Evolutionary conservation across 2,797 vertebrate genomes (phyloP), one percentile per base, ranked within the genome.

Genomic region (Pantherophis vulpinus): DNA sequence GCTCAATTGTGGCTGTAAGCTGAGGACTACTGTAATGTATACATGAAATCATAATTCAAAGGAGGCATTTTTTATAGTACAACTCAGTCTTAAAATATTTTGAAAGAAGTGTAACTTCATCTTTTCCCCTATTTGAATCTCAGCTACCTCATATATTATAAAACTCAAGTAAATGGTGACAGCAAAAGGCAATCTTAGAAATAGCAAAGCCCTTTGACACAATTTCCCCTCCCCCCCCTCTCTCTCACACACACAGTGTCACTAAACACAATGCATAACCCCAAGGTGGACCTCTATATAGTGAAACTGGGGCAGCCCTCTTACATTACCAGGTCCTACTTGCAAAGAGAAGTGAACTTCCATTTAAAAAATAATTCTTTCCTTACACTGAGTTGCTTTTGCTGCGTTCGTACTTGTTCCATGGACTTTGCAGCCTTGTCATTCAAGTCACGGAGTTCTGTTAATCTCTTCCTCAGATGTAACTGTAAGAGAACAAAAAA

Each of bases 371-470:
- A 56, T 0, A 51, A 25, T 2, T 61, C 2, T 20, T 32, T 86
- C 7, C 97, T 97, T 96, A 99, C 99, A 98, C 96, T 97, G 4
- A 97, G 56, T 12, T 97, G 97, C 92, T 13, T 95, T 93, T 98
- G 98, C 25, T 96, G 96, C 25, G 91, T 92, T 89, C 70, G 97
- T 96, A 99, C 98, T 0, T 98, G 96, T 16, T 74, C 97, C 87
- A 98, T 60, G 0, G 98, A 96, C 1, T 0, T 95, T 2, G 95
- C 55, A 3, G 98, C 98, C 86, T 97, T 98, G 0, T 93, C 96
- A 23, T 98, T 97, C 94, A 99, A 98, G 37, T 92, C 95, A 1
- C 98, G 97, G 95, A 99, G 96, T 55, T 98, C 10, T 12, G 2
- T 1, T 87, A 99, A 91, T n/a, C 97, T 98, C 10, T 96, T 91